Base-by-base conservation (phyloP, 2,797 vertebrate genomes). In the Cetoscarus ocellatus region DNA sequence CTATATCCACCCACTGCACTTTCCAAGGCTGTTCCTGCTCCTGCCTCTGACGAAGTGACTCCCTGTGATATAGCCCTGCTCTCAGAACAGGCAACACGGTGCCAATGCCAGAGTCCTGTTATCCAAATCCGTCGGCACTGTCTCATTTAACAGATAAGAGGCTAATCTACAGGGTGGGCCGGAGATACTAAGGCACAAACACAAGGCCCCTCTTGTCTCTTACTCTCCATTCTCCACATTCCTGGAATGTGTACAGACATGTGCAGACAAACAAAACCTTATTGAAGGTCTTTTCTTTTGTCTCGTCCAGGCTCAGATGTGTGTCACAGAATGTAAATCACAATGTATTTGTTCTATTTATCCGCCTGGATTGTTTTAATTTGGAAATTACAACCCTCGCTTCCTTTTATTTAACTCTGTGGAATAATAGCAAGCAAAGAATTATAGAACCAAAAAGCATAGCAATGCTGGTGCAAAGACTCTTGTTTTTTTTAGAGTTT, bases 71-170 rank as follows among this genome's bases (percentile, higher is more conserved):
- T 82, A 77, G 84, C 75, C 72, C 58, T 59, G 75, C 77, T 83
- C 82, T 84, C 85, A 77, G 81, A 74, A 65, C 77, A 85, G 44
- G 65, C 73, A 88, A 73, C 35, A 36, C 49, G 45, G 67, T 34
- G 58, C 73, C 55, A 72, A 80, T 86, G 90, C 89, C 91, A 91
- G 86, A 85, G 86, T 84, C 84, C 80, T 88, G 84, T 84, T 88
- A 88, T 90, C 86, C 88, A 92, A 88, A 92, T 92, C 90, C 72
- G 77, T 94, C 90, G 43, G 84, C 92, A 88, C 86, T 56, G 85
- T 93, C 89, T 94, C 91, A 92, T 94, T 92, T 94, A 89, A 82
- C 83, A 92, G 92, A 93, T 93, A 94, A 93, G 88, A 89, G 84
- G 78, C 90, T 92, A 91, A 92, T 90, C 90, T 89, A 84, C 81